Evolutionary conservation across 1,140 invertebrate species (phyloP).

Genomic region (Tetragonula clypearis): DNA sequence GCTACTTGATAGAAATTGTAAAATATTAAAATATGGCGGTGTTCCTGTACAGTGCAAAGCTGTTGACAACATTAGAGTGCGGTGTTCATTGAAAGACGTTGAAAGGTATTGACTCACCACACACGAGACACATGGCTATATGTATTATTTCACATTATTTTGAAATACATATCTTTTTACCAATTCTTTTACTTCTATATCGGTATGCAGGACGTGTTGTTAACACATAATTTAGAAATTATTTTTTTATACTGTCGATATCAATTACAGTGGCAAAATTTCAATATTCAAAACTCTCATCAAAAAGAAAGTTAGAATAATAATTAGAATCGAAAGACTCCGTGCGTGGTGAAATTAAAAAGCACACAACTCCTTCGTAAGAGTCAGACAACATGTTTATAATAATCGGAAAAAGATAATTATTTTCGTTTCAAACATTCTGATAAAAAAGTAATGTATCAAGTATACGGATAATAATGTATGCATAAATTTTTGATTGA

Average conservation of each 20-base stretch:
- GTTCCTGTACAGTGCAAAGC: slow-evolving; percentile 57
- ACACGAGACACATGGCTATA: slow-evolving; percentile 30
- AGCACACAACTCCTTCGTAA: not conserved
- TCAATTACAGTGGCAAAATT: not conserved
- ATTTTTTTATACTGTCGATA: slow-evolving; percentile 17
- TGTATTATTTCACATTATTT: slow-evolving; percentile 40
- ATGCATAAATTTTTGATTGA: not conserved
- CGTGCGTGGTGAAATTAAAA: slow-evolving; percentile 35
- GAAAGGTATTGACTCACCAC: slow-evolving; percentile 38
- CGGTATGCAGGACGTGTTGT: not conserved
- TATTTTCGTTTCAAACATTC: slow-evolving; percentile 9
- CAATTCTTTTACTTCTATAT: slow-evolving; percentile 24
- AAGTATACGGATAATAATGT: slow-evolving; percentile 24
- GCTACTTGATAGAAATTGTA: slow-evolving; percentile 31
- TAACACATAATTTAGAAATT: not conserved
- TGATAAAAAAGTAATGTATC: not conserved
- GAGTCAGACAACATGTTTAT: not conserved
- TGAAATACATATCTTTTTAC: slow-evolving; percentile 41
- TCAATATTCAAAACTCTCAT: not conserved
- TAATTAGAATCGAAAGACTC: not conserved
- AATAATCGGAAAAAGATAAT: slow-evolving; percentile 1
- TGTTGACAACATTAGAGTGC: slow-evolving; percentile 20
- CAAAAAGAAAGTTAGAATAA: not conserved
- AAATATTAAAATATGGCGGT: slow-evolving; percentile 38
- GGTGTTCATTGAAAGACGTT: slow-evolving; percentile 11